Base-by-base conservation (phyloP, 2,888 invertebrate genomes). In the Zaprionus bogoriensis region DNA sequence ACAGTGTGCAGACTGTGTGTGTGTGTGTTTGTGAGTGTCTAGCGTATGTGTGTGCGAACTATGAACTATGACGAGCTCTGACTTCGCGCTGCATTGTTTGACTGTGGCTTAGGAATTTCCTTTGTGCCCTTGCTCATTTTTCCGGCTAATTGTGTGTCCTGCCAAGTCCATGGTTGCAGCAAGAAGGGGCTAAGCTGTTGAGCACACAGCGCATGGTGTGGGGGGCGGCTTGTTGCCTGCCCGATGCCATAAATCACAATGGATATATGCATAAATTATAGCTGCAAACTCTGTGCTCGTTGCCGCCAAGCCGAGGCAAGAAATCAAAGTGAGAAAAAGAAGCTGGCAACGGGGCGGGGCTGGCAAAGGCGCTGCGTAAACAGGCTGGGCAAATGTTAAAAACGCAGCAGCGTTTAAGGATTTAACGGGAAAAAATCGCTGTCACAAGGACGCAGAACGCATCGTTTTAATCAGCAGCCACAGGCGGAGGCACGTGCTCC, bases 241-340 rank as follows among this genome's bases (percentile, higher is more conserved):
- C n/a, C 54, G 58, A 63, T 69, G 67, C 65, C 74, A 78, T 87
- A 88, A 87, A 87, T 87, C 86, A 85, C 78, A 72, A 67, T 77
- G 75, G 75, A 87, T 83, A 69, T 74, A 86, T 85, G 88, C 86
- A 85, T 88, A 85, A 88, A 88, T 87, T 87, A 87, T 80, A 45
- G 71, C 70, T 36, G 19, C n/a, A 44, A 63, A 59, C 64, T 53
- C 52, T 45, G 27, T 17, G 36, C 20, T 30, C 47, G 36, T 14
- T 36, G 19, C 25, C 20, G 14, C 27, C 1, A 30, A 14, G 61
- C 38, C 39, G 36, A 20, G 39, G 60, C 52, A 54, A 58, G 62
- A 65, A 66, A 67, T 67, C 74, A 77, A 62, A 68, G 42, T 51
- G 54, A 32, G 39, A 28, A 44, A 39, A 47, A 60, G 62, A 57